Evolutionary conservation across 2,113 vertebrate species (phyloP).

Genomic region (Albula glossodonta): DNA sequence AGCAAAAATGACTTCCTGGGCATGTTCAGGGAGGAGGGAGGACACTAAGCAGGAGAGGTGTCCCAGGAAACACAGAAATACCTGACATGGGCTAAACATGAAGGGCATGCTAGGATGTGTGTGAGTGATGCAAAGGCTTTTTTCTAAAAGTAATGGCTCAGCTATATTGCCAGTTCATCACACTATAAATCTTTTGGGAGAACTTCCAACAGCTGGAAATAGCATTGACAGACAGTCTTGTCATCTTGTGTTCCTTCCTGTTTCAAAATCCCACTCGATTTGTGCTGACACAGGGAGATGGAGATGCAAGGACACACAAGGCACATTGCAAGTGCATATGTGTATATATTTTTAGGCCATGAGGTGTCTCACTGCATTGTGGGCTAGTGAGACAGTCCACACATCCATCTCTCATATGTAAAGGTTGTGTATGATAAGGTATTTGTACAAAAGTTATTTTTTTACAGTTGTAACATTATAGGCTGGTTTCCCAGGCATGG

Average conservation of each 20-base stretch:
- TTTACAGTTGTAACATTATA: too few species aligned
- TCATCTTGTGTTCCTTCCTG: not conserved
- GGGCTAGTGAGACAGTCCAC: too few species aligned
- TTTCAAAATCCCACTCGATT: not conserved
- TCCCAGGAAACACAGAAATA: not conserved
- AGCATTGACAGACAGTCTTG: not conserved
- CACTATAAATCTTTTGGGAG: not conserved
- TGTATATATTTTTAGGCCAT: too few species aligned
- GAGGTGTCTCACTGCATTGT: too few species aligned
- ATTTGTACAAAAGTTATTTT: too few species aligned
- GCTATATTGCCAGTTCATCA: not conserved
- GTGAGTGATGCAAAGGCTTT: not conserved
- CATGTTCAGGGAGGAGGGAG: not conserved
- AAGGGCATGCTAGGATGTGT: not conserved
- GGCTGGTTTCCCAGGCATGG: too few species aligned
- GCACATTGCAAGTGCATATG: not conserved
- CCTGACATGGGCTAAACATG: slow-evolving; percentile 1
- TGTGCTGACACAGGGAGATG: not conserved
- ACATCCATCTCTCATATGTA: too few species aligned
- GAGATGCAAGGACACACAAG: not conserved
- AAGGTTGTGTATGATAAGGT: too few species aligned
- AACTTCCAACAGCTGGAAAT: not conserved
- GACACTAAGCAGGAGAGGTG: not conserved
- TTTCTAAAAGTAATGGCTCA: not conserved
- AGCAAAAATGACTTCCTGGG: not conserved